Evolutionary conservation across 2,797 vertebrate species (phyloP).

Genomic region (Lophotriccus pileatus): DNA sequence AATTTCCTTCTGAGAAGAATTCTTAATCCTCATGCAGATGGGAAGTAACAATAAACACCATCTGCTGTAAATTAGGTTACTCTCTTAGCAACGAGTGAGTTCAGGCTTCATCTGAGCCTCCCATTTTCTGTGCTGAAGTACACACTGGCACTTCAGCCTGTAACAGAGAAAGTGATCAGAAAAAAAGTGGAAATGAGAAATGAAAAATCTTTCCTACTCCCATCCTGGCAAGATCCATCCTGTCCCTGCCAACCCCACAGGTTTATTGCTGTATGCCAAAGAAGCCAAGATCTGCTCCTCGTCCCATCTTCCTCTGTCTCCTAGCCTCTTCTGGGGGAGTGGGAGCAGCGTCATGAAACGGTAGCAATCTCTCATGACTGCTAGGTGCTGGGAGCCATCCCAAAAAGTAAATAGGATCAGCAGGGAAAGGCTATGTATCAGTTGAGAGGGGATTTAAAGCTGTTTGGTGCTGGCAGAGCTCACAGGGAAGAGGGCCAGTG

Average conservation of each 20-base stretch:
- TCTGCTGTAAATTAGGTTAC: constrained; percentile 59
- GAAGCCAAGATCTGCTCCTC: neutral
- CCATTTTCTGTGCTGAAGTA: constrained; percentile 21
- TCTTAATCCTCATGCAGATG: constrained; percentile 65
- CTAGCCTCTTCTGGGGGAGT: neutral
- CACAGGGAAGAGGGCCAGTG: neutral
- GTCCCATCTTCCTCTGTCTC: neutral
- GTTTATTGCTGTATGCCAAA: neutral
- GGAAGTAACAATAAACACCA: constrained; percentile 67
- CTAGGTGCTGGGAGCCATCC: neutral
- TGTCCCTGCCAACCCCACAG: neutral
- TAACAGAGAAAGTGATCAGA: neutral
- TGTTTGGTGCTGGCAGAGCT: neutral
- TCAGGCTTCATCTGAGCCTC: neutral
- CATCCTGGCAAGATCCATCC: neutral
- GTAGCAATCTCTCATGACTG: neutral
- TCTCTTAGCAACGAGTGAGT: constrained; percentile 52
- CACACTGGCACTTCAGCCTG: neutral
- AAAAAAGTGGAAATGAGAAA: neutral
- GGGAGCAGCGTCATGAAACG: neutral
- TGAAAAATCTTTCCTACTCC: neutral
- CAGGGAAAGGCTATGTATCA: neutral
- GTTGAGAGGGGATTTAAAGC: neutral
- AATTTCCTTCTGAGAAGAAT: constrained; percentile 35
- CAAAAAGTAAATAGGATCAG: neutral